Percentiles rank a stretch among this genome's conserved stretches.
phyloP scores from a whole-genome alignment of 2,797 vertebrate species.

The Coracias cyanogaster region DNA sequence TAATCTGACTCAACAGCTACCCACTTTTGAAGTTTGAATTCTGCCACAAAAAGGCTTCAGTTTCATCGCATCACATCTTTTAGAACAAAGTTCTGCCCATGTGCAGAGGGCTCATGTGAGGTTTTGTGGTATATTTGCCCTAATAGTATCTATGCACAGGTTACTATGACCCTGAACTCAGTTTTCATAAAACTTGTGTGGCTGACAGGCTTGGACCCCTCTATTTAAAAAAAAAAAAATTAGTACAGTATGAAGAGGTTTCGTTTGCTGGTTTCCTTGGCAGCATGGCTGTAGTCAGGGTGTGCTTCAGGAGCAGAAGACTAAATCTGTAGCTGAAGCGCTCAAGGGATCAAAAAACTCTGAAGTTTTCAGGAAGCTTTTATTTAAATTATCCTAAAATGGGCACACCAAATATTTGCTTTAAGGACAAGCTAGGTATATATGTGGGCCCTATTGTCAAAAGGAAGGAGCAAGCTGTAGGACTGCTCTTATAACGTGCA shows the following conservation, averaged over 20 bases:
- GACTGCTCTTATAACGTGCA: neutral
- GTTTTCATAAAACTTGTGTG: neutral
- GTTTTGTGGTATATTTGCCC: neutral
- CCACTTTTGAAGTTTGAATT: neutral
- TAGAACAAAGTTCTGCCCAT: neutral
- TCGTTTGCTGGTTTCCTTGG: neutral
- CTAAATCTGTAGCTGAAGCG: neutral
- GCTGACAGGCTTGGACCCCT: neutral
- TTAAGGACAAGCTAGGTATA: neutral
- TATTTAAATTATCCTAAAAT: neutral
- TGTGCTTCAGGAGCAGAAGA: neutral
- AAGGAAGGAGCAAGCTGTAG: neutral
- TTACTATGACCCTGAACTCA: neutral
- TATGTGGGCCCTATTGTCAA: neutral
- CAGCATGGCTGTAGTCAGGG: neutral
- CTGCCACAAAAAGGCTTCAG: neutral
- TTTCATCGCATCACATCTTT: neutral
- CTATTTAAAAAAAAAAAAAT: neutral
- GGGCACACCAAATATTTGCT: neutral
- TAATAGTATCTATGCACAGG: neutral
- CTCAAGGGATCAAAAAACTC: neutral
- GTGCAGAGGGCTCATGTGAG: accelerated
- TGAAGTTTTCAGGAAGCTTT: neutral
- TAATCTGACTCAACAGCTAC: constrained; percentile 8
- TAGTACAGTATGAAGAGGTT: neutral